Evolutionary conservation across 2,888 invertebrate species (phyloP).

Genomic region (Orthosia incerta): DNA sequence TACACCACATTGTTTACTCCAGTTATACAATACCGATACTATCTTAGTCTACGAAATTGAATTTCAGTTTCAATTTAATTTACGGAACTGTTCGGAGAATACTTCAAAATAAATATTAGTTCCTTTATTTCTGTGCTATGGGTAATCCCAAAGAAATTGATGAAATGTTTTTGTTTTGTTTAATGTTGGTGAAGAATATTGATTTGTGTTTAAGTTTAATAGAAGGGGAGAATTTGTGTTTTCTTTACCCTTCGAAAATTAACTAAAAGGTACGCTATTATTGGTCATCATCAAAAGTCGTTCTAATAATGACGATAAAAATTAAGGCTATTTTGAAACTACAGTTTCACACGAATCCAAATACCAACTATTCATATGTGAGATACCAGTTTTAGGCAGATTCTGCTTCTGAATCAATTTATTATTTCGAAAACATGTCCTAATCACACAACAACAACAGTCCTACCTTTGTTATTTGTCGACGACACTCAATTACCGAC

Average conservation of each 20-base stretch:
- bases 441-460: slow-evolving; percentile 10
- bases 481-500: slow-evolving; percentile 34
- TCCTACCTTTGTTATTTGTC: not conserved
- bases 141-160: slow-evolving; percentile 43
- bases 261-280: not conserved
- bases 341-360: not conserved
- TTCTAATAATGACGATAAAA: not conserved
- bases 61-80: slow-evolving; percentile 69
- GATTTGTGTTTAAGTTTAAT: not conserved
- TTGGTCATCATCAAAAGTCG: too few relatives aligned
- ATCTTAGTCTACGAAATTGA: slow-evolving; percentile 62
- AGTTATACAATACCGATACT: slow-evolving; percentile 61
- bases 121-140: slow-evolving; percentile 29
- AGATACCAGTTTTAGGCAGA: too few relatives aligned
- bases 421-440: not conserved
- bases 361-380: not conserved
- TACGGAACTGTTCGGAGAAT: slow-evolving; percentile 44
- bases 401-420: too few relatives aligned
- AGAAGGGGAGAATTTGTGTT: not conserved
- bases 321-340: not conserved
- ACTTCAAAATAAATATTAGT: slow-evolving; percentile 53
- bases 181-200: not conserved
- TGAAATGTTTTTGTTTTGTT: slow-evolving; percentile 6
- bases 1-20: slow-evolving; percentile 69
- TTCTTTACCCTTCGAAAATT: not conserved